A percentile compares a stretch with the other conserved stretches of the same genome.
phyloP scores from a whole-genome alignment of 1,140 invertebrate genomes.

The Agrypnia vestita region DNA sequence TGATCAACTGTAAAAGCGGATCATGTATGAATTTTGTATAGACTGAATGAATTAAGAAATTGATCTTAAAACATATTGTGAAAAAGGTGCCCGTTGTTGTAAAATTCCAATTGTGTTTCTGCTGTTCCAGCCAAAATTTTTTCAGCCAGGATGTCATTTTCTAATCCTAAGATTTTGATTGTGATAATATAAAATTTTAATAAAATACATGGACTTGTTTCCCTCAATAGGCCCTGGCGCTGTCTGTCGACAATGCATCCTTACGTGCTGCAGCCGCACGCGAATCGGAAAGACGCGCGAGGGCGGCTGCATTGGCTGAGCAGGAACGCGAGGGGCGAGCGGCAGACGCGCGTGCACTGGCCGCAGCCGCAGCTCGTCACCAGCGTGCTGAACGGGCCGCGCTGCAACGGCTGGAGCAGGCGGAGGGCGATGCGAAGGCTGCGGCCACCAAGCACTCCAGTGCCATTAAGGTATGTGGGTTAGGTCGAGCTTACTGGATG shows the following conservation, averaged over 20 bases:
- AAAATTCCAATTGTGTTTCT: no score
- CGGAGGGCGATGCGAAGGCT: slow-evolving; percentile 66
- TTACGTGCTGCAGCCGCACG: slow-evolving; percentile 63
- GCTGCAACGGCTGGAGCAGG: slow-evolving; percentile 63
- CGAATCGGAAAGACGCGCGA: slow-evolving; percentile 55
- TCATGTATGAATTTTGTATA: no score
- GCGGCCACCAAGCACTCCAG: slow-evolving; percentile 69
- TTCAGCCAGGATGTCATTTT: no score
- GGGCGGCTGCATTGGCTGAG: slow-evolving; percentile 62
- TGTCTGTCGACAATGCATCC: slow-evolving; percentile 66
- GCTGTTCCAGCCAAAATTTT: neutral
- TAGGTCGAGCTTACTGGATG: neutral
- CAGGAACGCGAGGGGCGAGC: slow-evolving; percentile 64
- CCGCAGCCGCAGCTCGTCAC: slow-evolving; percentile 65
- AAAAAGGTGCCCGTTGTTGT: no score
- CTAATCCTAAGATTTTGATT: no score
- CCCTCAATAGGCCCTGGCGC: slow-evolving; percentile 64
- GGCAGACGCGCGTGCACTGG: slow-evolving; percentile 66
- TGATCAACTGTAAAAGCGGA: no score
- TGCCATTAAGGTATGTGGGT: slow-evolving; percentile 65
- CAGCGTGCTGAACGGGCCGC: slow-evolving; percentile 64
- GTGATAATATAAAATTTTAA: no score
- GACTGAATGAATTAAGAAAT: no score
- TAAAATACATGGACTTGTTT: no score
- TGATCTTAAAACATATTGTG: no score